Evolutionary conservation across 2,797 vertebrate genomes (phyloP).

Genomic region (Lepus oiostolus): DNA sequence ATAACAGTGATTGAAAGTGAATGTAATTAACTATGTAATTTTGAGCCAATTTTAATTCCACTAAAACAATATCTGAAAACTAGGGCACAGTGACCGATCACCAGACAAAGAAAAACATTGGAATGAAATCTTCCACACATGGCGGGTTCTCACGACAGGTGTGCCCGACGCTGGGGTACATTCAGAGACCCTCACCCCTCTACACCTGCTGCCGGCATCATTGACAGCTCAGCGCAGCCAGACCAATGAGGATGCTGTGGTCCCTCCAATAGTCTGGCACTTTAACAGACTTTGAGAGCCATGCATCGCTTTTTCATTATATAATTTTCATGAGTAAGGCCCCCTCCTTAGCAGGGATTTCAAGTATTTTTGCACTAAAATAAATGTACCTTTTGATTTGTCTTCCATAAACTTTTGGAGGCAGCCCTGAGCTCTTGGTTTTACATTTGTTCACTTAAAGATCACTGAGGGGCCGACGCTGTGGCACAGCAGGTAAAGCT

Average conservation of each 20-base stretch:
- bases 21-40: slow-evolving; percentile 33
- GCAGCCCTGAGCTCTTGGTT: too few relatives aligned
- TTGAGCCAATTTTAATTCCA: slow-evolving; percentile 47
- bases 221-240: rapidly evolving
- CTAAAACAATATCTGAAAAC: background rate
- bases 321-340: too few relatives aligned
- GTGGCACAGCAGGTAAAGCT: too few relatives aligned
- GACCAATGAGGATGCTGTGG: background rate
- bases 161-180: background rate
- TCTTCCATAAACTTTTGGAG: too few relatives aligned
- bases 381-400: too few relatives aligned
- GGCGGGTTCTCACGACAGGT: background rate
- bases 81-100: background rate
- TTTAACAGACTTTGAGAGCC: too few relatives aligned
- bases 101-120: background rate
- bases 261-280: background rate
- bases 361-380: too few relatives aligned
- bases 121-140: background rate
- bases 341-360: too few relatives aligned
- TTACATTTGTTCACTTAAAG: background rate
- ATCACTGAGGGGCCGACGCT: too few relatives aligned
- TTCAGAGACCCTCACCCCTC: background rate
- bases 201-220: background rate
- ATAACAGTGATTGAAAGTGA: background rate
- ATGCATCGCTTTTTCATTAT: too few relatives aligned